Conservation (phyloP, 2,797 vertebrate species). For the Hoplostethus mediterraneus region DNA sequence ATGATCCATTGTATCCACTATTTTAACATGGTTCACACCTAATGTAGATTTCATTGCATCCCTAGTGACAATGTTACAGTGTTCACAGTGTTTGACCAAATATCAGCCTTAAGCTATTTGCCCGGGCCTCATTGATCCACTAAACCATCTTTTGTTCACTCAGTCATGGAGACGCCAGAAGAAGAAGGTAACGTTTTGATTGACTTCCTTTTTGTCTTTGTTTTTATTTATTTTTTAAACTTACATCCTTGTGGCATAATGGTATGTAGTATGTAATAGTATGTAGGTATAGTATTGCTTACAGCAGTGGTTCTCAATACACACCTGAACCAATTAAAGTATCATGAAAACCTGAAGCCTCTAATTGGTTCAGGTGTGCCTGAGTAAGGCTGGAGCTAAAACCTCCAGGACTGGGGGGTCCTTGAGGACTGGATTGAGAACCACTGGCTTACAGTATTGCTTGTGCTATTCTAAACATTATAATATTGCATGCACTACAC, state of each 20-base stretch:
- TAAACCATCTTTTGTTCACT: constrained; percentile 73
- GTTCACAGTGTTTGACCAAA: constrained; percentile 56
- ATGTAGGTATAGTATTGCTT: no score
- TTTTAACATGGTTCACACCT: constrained; percentile 50
- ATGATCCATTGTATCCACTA: constrained; percentile 3
- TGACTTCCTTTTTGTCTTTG: constrained; percentile 40
- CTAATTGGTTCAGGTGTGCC: no score
- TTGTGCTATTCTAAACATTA: neutral
- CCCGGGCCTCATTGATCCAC: constrained; percentile 61
- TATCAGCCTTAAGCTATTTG: constrained; percentile 49
- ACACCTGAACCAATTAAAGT: no score
- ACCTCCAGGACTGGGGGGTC: no score
- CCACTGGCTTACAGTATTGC: no score
- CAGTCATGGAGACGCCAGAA: constrained; percentile 64
- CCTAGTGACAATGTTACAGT: constrained; percentile 39
- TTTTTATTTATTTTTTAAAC: constrained; percentile 10
- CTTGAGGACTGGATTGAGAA: no score
- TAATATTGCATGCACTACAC: neutral
- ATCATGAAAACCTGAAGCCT: no score
- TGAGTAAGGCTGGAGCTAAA: no score
- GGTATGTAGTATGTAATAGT: neutral
- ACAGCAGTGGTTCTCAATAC: no score
- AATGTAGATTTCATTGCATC: constrained; percentile 46
- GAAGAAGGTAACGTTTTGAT: constrained; percentile 63
- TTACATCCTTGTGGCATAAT: constrained; percentile 3